phyloP scores from a whole-genome alignment of 2,888 invertebrate genomes.

The Phengaris alcon region DNA sequence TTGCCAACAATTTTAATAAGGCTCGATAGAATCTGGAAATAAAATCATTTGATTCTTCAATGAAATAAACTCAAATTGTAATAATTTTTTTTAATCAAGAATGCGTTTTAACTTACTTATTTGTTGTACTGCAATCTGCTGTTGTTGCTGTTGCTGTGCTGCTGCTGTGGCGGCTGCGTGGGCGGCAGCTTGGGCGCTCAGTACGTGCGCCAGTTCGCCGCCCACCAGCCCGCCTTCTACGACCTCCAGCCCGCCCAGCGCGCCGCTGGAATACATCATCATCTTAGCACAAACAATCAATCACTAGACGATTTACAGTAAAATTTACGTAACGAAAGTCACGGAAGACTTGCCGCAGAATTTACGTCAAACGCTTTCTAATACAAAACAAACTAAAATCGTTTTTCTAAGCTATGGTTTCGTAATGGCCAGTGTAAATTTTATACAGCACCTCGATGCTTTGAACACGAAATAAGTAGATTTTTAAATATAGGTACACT shows the following conservation, averaged over 20 bases:
- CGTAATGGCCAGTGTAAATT: constrained; percentile 45
- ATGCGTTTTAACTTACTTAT: constrained; percentile 57
- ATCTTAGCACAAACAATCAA: constrained; percentile 57
- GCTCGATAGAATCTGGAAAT: background rate
- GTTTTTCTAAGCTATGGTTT: constrained; percentile 38
- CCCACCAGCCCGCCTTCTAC: constrained; percentile 68
- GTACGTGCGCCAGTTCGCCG: constrained; percentile 66
- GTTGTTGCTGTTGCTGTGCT: constrained; percentile 65
- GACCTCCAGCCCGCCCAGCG: constrained; percentile 75
- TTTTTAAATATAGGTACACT: constrained; percentile 1
- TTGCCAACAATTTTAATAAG: no score
- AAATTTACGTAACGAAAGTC: constrained; percentile 41
- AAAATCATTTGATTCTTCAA: background rate
- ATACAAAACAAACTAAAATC: constrained; percentile 38
- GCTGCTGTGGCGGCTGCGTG: constrained; percentile 70
- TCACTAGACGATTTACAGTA: constrained; percentile 35
- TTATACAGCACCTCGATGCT: constrained; percentile 5
- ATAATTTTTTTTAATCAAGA: background rate
- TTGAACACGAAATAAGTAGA: no score
- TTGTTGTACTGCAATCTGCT: constrained; percentile 68
- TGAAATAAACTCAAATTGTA: background rate
- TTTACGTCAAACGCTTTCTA: constrained; percentile 42
- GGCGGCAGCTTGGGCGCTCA: constrained; percentile 74
- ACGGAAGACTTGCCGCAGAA: constrained; percentile 39
- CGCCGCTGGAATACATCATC: constrained; percentile 79